Conservation (phyloP, 2,888 invertebrate genomes). For the Parthenolecanium corni region DNA sequence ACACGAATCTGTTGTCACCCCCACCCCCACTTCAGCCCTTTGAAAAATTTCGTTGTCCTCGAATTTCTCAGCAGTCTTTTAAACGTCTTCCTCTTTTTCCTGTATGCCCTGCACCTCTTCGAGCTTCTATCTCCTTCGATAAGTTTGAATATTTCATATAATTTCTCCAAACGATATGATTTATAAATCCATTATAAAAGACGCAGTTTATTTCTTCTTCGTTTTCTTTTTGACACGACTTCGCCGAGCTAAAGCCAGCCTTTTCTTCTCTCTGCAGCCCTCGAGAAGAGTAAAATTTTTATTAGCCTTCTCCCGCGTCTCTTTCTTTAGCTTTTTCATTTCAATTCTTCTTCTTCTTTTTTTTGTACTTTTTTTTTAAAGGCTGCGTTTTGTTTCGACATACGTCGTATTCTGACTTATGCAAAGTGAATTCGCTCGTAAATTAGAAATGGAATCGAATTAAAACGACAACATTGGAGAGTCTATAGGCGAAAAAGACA, state of each 20-base stretch:
- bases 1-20: constrained; percentile 24
- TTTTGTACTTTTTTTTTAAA: neutral
- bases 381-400: no score
- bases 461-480: neutral
- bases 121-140: constrained; percentile 21
- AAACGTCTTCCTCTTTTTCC: constrained; percentile 2
- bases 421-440: constrained; percentile 9
- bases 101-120: neutral
- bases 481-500: no score
- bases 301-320: neutral
- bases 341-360: neutral
- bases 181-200: constrained; percentile 28
- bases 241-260: neutral
- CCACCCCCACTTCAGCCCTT: neutral
- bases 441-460: constrained; percentile 4
- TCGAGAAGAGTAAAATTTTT: no score
- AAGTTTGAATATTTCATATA: constrained; percentile 29
- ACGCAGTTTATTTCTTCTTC: constrained; percentile 4
- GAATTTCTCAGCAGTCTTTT: neutral
- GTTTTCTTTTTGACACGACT: no score
- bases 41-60: neutral
- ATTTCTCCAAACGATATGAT: constrained; percentile 23
- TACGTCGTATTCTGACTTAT: constrained; percentile 1
- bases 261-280: neutral
- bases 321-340: neutral